Percentiles rank a stretch among this genome's conserved stretches.
Evolutionary conservation across 2,113 vertebrate species (phyloP).

Genomic region (Sakesphorus luctuosus): DNA sequence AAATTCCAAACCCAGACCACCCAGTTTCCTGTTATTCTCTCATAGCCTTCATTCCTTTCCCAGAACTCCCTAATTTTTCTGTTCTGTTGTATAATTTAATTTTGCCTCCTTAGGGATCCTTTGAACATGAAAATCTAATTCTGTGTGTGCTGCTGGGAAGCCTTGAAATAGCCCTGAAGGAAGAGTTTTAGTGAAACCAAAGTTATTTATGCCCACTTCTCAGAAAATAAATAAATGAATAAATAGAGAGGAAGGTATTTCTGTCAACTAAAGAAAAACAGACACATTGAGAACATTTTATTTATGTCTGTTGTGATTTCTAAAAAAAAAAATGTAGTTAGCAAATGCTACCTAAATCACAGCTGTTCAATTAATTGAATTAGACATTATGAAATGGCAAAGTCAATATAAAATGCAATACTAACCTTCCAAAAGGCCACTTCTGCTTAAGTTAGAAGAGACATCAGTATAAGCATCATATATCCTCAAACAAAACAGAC

Average conservation of each 20-base stretch:
- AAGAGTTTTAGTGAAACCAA: neutral
- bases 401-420: neutral
- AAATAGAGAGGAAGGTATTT: neutral
- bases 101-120: slow-evolving; percentile 32
- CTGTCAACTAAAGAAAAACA: neutral
- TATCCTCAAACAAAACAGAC: neutral
- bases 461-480: neutral
- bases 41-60: neutral
- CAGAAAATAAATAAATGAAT: neutral
- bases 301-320: neutral
- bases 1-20: neutral
- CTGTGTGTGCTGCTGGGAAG: slow-evolving; percentile 19
- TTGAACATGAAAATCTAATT: slow-evolving; percentile 56
- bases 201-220: slow-evolving; percentile 30
- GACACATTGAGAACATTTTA: neutral
- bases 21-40: neutral
- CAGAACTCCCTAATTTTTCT: slow-evolving; percentile 11
- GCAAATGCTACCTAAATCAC: neutral
- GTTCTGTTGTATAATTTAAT: slow-evolving; percentile 42
- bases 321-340: neutral
- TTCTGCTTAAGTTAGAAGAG: neutral
- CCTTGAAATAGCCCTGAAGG: slow-evolving; percentile 29
- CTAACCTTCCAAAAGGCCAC: neutral
- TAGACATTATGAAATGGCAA: neutral
- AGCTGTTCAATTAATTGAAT: slow-evolving; percentile 7